A percentile compares a stretch with the other conserved stretches of the same genome.
phyloP scores from a whole-genome alignment of 2,113 vertebrate genomes.

The Hypanus sabinus region DNA sequence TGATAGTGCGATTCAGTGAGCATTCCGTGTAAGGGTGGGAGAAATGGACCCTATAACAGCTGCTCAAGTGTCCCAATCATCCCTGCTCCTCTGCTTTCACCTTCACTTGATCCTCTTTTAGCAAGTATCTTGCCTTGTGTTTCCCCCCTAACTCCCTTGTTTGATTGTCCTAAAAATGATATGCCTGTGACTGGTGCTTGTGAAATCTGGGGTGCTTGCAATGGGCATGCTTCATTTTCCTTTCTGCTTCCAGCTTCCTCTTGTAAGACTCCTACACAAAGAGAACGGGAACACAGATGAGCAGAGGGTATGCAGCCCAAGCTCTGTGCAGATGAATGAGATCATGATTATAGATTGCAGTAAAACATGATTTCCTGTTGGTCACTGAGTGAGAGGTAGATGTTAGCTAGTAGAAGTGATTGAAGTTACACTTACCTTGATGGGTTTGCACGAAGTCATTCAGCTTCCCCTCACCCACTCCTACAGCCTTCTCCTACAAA shows the following conservation, averaged over 20 bases:
- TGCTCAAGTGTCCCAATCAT: neutral
- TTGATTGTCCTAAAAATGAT: neutral
- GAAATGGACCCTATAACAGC: neutral
- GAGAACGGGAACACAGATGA: neutral
- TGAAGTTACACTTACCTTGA: constrained; percentile 2
- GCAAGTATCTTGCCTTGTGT: neutral
- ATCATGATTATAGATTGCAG: neutral
- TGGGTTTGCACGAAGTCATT: neutral
- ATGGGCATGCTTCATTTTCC: neutral
- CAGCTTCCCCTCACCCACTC: constrained; percentile 5
- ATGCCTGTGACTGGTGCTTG: neutral
- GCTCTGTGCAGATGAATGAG: neutral
- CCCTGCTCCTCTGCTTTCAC: neutral
- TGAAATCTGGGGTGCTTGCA: neutral
- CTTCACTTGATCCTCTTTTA: neutral
- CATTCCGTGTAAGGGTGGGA: neutral
- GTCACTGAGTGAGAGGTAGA: neutral
- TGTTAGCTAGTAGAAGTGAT: neutral
- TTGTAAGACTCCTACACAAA: neutral
- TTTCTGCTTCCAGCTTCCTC: constrained; percentile 8
- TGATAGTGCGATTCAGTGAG: neutral
- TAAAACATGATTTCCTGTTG: neutral
- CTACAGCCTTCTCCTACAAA: constrained; percentile 20
- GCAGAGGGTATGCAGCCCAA: neutral
- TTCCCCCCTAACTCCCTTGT: neutral